Evolutionary conservation across 2,888 invertebrate species (phyloP), one percentile per base, ranked within the genome.

Genomic region (Orthosia gothica): DNA sequence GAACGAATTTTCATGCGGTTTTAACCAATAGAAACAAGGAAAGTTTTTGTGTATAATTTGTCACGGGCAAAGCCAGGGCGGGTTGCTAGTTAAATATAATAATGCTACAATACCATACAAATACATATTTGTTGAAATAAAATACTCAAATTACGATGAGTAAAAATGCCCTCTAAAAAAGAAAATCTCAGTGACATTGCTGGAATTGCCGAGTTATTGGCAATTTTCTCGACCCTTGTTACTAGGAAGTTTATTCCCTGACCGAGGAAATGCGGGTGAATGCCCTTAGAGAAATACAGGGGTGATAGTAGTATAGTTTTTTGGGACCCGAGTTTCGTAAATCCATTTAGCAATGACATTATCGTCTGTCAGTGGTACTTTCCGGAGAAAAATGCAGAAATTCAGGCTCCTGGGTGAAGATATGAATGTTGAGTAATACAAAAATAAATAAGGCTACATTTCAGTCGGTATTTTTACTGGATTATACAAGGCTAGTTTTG

Each of bases 181-280:
- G 15, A 23, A 62, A 59, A 63, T 59, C 32, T 49, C 18, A 4
- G 26, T 20, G 15, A 20, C 47, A 59, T 18, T 2, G 40, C 40
- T 52, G 4, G 32, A 64, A 59, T 59, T 15, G 23, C 18, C 16
- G 47, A 58, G 40, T 18, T 76, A 72, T 73, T 58, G 62, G 73
- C 40, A 59, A 73, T 76, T 63, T 76, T 54, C 40, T 20, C 52
- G 63, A 64, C 74, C 63, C 63, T 80, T 52, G 63, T 80, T 74
- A 64, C 20, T 11, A 5, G 40, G 13, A 54, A 13, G 23, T 59
- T 54, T 63, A 75, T 80, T 40, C 16, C 18, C 1, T 59, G 26
- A 26, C 5, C 11, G 3, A 15, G 3, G 49, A 52, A 59, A 50
- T n/a, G 26, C 16, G 45, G 32, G 49, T 50, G 20, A 70, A 23